Evolutionary conservation across 2,113 vertebrate genomes (phyloP).

Genomic region (Spea multiplicata): DNA sequence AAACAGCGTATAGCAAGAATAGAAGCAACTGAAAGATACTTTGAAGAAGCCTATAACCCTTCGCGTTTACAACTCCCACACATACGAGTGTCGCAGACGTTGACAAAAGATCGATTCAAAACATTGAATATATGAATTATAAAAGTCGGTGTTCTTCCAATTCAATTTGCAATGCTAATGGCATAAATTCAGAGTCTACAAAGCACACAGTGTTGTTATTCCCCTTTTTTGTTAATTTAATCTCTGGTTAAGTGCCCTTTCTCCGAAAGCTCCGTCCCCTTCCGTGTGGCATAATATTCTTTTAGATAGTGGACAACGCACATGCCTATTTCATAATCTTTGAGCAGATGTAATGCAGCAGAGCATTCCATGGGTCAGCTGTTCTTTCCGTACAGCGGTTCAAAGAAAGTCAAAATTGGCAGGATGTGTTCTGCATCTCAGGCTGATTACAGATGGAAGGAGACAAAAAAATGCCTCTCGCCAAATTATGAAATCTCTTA

Average conservation of each 20-base stretch:
- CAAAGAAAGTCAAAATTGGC: constrained; percentile 31
- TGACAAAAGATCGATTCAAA: constrained; percentile 81
- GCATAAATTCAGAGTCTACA: constrained; percentile 9
- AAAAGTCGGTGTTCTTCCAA: constrained; percentile 67
- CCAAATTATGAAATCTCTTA: constrained; percentile 26
- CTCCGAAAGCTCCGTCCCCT: not conserved
- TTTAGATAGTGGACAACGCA: constrained; percentile 13
- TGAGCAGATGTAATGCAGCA: constrained; percentile 31
- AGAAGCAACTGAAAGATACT: constrained; percentile 69
- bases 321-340: not conserved
- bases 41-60: constrained; percentile 56
- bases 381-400: constrained; percentile 14
- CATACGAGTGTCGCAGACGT: constrained; percentile 48
- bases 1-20: constrained; percentile 62
- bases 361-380: constrained; percentile 26
- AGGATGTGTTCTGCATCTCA: constrained; percentile 31
- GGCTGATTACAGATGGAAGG: constrained; percentile 34
- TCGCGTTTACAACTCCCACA: constrained; percentile 64
- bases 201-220: not conserved
- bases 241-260: not conserved
- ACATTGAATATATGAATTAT: constrained; percentile 67
- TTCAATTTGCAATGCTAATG: constrained; percentile 80
- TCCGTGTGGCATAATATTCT: not conserved
- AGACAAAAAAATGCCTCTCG: constrained; percentile 15
- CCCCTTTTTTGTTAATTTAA: not conserved